Evolutionary conservation across 2,888 invertebrate genomes (phyloP), one percentile per base, ranked within the genome.

Genomic region (Cacoxenus indagator): DNA sequence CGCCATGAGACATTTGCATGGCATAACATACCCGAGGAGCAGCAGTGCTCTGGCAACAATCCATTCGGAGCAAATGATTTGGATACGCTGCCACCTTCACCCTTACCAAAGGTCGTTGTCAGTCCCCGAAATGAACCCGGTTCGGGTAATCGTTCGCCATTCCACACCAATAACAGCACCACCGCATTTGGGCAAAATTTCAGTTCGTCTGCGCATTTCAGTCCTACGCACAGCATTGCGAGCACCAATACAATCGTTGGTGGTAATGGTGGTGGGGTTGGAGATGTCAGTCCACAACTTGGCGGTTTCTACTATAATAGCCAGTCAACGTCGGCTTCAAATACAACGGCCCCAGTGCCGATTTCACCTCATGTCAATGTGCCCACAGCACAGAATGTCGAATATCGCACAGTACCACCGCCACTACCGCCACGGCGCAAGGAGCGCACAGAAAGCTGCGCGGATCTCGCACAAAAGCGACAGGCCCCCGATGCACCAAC

Each of bases 401-500:
- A 84, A 70, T 87, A 84, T 73, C 80, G 86, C 67, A 77, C 84
- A 31, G 86, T 85, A 57, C 88, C 88, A 9, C 88, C 88, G 64
- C 87, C 88, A 19, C 78, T 88, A 70, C 88, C 88, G 1, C 86
- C 87, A 4, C 77, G 86, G 9, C 82, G 87, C 57, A 86, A 85
- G 61, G 87, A 87, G 67, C 84, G 84, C 43, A 86, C 85, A 27
- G 87, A 88, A 70, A 85, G 82, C 70, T 84, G 85, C 67, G 83
- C 83, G 19, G 85, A 86, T 70, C 78, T 85, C 75, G 87, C 88
- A 43, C 88, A 89, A 76, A 87, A 87, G 71, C 90, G 90, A 76
- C 92, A 92, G 87, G 91, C 91, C 66, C 92, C 91, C 67, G 92
- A 92, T 84, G 92, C 93, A 65, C 93, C 93, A n/a, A 85, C 83